Base-by-base conservation (phyloP, 2,888 invertebrate genomes). In the Nineta flava region DNA sequence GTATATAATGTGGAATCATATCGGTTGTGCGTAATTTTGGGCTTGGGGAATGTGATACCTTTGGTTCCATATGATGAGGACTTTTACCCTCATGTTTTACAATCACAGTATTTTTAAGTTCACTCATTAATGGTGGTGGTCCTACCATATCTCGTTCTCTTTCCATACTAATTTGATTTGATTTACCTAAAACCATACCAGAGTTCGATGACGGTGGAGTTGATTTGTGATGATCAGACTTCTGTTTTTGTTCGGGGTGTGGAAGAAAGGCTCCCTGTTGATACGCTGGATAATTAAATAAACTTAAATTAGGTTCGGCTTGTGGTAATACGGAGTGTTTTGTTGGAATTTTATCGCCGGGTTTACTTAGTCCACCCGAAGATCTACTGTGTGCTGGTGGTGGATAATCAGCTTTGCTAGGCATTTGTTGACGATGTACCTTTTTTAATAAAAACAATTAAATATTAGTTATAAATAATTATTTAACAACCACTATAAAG, bases 61-160 rank as follows among this genome's bases (percentile, higher is more conserved):
- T 58, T 19, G 45, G 47, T 6, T 62, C 56, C 46, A 78, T 77
- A 61, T 76, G 76, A 60, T 76, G 77, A 6, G 67, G 62, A 51
- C 67, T 67, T 63, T 82, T 79, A 49, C 76, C 77, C 60, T 83
- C 84, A 64, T 84, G 83, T 62, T 85, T 84, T 53, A 85, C 85
- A 64, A 85, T 85, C 62, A 85, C 85, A 60, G 83, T 80, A 65
- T 76, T 82, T 65, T 83, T 83, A 58, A 73, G 69, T 62, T 81
- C 81, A 54, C 75, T 71, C 56, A 78, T 50, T 5, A 81, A 79
- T 48, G 82, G 79, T 15, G 80, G 80, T 54, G 79, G 81, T 52
- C 79, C 77, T 48, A 67, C 56, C 50, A 55, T 54, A 46, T 65
- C 65, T 52, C 62, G 52, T 43, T 62, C 62, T 52, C 61, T 53